Evolutionary conservation across 2,888 invertebrate genomes (phyloP), one percentile per base, ranked within the genome.

Genomic region (Trilocha varians): DNA sequence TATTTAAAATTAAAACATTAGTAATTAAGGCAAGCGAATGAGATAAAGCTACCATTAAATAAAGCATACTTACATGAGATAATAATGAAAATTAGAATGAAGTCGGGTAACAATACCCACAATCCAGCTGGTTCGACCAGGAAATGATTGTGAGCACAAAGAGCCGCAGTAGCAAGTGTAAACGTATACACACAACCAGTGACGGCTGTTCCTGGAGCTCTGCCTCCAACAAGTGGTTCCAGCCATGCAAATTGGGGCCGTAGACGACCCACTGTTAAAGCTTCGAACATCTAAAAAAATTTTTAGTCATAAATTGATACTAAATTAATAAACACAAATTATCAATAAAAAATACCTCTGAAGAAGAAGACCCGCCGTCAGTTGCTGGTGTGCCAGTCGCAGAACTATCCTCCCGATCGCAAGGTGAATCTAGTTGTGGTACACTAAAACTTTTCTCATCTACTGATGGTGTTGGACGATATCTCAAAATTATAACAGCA

Each of bases 401-500:
- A 3, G 90, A 90, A 39, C 89, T 88, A 46, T 88, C 89, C 47
- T 89, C 89, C 34, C 88, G 80, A 39, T 88, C 88, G 16, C 85
- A 74, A 17, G 87, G 87, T 1, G 89, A 88, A 40, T 87, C 86
- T 45, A 88, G 59, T 35, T 87, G 87, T 38, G 88, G 87, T 8
- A 66, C 53, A 11, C 74, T 77, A 42, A 84, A 79, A 45, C 75
- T 67, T 45, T 85, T 85, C 40, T 86, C 87, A 16, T 88, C 87
- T 32, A 76, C 66, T 1, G 83, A 59, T 1, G 87, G 79, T 13
- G 87, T 68, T 0, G 93, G 93, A 3, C 91, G 87, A 49, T 96
- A 96, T 37, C 96, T 88, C 41, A 97, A 78, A 38, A 97, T 92
- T 41, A 97, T 94, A 5, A 97, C 94, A 47, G 94, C 93, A 11